Evolutionary conservation across 2,113 vertebrate species (phyloP).

Genomic region (Sialia sialis): DNA sequence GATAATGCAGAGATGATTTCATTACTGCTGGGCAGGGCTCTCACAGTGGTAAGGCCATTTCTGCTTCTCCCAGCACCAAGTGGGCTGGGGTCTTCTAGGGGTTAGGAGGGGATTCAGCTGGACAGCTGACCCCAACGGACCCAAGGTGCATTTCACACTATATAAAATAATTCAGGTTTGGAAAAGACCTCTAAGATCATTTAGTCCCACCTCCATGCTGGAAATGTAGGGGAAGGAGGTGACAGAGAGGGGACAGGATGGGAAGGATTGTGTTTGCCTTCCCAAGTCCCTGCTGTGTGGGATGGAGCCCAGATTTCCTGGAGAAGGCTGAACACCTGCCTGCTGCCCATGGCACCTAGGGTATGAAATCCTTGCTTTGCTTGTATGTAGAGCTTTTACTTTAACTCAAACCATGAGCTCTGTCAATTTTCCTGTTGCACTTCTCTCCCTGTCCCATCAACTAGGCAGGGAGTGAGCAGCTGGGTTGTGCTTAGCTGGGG

Average conservation of each 20-base stretch:
- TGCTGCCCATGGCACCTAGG: background rate
- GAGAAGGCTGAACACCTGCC: background rate
- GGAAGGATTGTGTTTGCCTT: background rate
- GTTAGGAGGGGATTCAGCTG: background rate
- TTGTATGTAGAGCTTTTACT: background rate
- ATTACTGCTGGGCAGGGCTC: background rate
- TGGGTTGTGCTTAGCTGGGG: background rate
- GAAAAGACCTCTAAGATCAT: background rate
- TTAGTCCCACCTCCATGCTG: background rate
- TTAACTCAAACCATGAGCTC: rapidly evolving
- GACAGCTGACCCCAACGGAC: background rate
- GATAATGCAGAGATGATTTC: background rate
- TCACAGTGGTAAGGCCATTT: background rate
- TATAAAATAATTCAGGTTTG: background rate
- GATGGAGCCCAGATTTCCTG: background rate
- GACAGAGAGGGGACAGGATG: no score
- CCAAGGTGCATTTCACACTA: background rate
- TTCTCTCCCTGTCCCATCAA: background rate
- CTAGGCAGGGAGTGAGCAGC: rapidly evolving
- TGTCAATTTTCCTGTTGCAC: rapidly evolving
- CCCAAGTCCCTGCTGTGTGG: background rate
- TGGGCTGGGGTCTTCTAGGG: rapidly evolving
- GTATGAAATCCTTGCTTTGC: background rate
- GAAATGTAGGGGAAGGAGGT: background rate
- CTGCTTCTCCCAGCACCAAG: background rate